Percentiles rank a stretch among this genome's conserved stretches.
These are phyloP conservation scores for Mohoua ochrocephala DNA, from an alignment of 2,113 vertebrate genomes.

Conservation along the genomic window DNA sequence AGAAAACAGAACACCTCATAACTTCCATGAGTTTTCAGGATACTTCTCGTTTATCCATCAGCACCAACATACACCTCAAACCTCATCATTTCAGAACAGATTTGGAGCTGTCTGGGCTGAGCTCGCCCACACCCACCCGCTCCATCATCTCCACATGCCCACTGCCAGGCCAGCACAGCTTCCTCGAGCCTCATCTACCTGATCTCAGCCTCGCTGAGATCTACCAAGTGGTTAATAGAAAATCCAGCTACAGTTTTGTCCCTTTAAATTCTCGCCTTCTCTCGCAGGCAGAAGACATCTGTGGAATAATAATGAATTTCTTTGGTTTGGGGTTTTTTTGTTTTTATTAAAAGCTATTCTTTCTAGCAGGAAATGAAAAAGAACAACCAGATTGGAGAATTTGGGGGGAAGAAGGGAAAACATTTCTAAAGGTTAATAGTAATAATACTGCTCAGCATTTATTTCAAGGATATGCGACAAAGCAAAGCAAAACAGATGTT, in stretches of 20 bases:
- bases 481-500: constrained; percentile 29
- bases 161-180: not conserved
- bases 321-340: constrained; percentile 52
- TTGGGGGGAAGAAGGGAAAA: constrained; percentile 30
- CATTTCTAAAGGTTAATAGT: constrained; percentile 43
- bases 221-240: not conserved
- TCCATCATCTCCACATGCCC: not conserved
- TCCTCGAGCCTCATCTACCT: not conserved
- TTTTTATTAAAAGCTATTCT: constrained; percentile 64
- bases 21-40: not conserved
- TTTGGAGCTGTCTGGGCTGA: not conserved
- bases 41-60: not conserved
- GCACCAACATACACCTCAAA: not conserved
- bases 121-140: not conserved
- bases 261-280: constrained; percentile 44
- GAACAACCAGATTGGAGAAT: constrained; percentile 51
- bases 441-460: constrained; percentile 43
- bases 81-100: not conserved
- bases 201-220: not conserved
- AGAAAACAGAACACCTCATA: not conserved
- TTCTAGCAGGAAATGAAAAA: constrained; percentile 64
- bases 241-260: constrained; percentile 9
- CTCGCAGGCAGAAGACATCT: constrained; percentile 39
- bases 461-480: constrained; percentile 23
- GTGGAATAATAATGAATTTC: constrained; percentile 58